Percentiles rank a stretch among this genome's conserved stretches.
phyloP scores from a whole-genome alignment of 2,797 vertebrate species.

The Spatula versicolor region DNA sequence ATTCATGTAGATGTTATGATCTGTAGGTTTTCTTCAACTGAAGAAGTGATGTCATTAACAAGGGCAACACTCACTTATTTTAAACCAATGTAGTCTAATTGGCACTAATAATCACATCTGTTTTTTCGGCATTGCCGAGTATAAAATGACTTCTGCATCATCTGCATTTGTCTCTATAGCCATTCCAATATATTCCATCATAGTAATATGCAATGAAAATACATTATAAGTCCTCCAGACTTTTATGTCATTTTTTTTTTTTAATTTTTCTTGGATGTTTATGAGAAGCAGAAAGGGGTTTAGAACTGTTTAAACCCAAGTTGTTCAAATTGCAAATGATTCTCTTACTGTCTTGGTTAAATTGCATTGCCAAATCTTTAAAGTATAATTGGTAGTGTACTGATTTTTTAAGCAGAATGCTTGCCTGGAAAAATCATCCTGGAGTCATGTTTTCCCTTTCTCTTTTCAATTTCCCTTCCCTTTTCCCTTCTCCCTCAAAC shows the following conservation, averaged over 20 bases:
- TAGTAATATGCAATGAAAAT: not conserved
- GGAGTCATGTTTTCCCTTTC: not conserved
- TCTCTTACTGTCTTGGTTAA: constrained; percentile 4
- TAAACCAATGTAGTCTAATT: not conserved
- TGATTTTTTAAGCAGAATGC: not conserved
- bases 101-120: constrained; percentile 18
- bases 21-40: not conserved
- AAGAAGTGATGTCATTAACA: not conserved
- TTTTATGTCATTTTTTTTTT: not conserved
- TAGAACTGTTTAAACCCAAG: not conserved
- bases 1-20: not conserved
- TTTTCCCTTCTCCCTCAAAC: too few relatives aligned
- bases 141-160: not conserved
- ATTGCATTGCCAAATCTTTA: not conserved
- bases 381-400: not conserved
- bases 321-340: not conserved
- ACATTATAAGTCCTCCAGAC: not conserved
- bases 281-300: not conserved
- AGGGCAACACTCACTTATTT: not conserved
- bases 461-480: not conserved
- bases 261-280: not conserved
- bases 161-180: not conserved
- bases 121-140: not conserved
- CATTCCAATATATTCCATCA: not conserved
- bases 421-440: not conserved